Evolutionary conservation across 2,797 vertebrate species (phyloP).

Genomic region (Pantherophis alleghaniensis): DNA sequence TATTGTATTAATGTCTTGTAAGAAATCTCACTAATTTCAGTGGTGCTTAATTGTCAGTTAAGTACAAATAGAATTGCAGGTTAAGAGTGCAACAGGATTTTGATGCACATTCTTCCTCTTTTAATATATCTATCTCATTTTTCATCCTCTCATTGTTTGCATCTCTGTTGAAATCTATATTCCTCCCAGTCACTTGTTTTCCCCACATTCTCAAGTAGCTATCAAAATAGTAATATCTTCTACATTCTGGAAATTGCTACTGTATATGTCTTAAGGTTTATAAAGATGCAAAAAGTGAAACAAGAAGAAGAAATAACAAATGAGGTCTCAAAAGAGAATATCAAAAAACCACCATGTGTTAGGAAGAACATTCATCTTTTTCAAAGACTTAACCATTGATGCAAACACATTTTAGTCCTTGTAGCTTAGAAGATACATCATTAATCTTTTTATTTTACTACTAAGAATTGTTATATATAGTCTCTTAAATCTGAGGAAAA

Average conservation of each 20-base stretch:
- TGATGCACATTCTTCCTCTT: neutral
- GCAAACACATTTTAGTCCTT: neutral
- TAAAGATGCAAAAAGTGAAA: neutral
- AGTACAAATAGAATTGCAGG: neutral
- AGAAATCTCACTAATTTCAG: neutral
- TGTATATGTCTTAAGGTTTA: neutral
- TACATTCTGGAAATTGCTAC: neutral
- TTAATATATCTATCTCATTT: neutral
- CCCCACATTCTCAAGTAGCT: neutral
- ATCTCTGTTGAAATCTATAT: neutral
- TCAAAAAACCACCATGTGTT: neutral
- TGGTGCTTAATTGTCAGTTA: neutral
- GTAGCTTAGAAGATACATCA: neutral
- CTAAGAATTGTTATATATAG: neutral
- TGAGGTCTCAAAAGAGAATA: neutral
- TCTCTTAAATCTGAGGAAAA: neutral
- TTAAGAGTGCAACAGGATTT: neutral
- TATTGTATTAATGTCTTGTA: neutral
- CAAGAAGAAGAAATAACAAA: neutral
- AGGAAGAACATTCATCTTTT: neutral
- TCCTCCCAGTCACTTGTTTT: neutral
- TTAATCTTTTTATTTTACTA: neutral
- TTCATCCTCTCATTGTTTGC: neutral
- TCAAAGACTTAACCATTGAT: neutral
- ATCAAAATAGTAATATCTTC: neutral